Evolutionary conservation across 2,888 invertebrate genomes (phyloP), one percentile per base, ranked within the genome.

Genomic region (Protodeltote pygarga): DNA sequence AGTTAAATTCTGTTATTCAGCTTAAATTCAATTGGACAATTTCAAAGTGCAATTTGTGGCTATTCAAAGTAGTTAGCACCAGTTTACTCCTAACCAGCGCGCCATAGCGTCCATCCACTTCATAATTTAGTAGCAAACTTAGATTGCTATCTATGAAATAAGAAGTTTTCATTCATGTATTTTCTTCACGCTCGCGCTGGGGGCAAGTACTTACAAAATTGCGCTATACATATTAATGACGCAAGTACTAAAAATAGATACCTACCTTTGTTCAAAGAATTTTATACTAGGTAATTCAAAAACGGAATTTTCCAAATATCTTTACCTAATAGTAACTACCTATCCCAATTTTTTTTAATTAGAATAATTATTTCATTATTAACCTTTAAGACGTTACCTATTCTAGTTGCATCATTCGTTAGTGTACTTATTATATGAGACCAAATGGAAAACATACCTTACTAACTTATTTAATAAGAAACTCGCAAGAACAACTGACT

Each of bases 1-100:
- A 40, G 17, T 31, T 29, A 5, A 6, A 51, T 38, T 21, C 8
- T 38, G 38, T 51, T 51, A 39, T 34, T 34, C n/a, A 25, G 21
- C 14, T 38, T 14, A 16, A 19, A 13, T 51, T 45, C 13, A 25
- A 21, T 45, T 39, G 14, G 5, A 24, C 28, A 40, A 49, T 10
- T 47, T 40, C 23, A 29, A 29, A 6, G 14, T 29, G 28, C 13
- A 14, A 17, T 2, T 17, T 20, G 29, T 20, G 20, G 19, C 35
- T 15, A 5, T 11, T 29, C 11, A 11, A 2, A n/a, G 15, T 2
- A 13, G 17, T n/a, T 49, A 10, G n/a, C 13, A 6, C 5, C 8
- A 27, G 15, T 41, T 37, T 23, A 10, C 4, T 14, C 3, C 3
- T 20, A 31, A 37, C 20, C 3, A 10, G 14, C 20, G 3, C 19